Conservation (phyloP, 1,140 invertebrate genomes). For the Drosophila ironensis region DNA sequence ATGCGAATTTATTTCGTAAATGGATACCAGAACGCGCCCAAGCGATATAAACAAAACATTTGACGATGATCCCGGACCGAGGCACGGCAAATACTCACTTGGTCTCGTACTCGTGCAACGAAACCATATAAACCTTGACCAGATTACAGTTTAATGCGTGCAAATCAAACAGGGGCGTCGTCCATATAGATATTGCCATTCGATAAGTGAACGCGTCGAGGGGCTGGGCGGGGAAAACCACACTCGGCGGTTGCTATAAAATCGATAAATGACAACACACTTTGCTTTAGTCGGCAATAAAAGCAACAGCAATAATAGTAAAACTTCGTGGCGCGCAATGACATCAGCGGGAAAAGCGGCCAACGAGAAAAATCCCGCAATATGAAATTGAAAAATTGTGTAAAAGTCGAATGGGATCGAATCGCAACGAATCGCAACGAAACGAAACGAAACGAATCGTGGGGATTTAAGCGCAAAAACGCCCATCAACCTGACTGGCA, state of each 20-base stretch:
- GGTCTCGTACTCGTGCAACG: too few relatives aligned
- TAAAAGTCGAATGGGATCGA: constrained; percentile 22
- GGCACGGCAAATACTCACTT: constrained; percentile 12
- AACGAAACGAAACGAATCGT: too few relatives aligned
- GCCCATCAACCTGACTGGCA: constrained; percentile 20
- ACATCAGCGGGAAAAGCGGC: constrained; percentile 62
- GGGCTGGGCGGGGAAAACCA: background rate
- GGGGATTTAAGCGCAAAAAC: constrained; percentile 9
- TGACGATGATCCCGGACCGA: constrained; percentile 6
- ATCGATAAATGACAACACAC: constrained; percentile 76
- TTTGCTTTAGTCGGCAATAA: constrained; percentile 65
- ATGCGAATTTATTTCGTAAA: constrained; percentile 22
- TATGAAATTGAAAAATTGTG: constrained; percentile 31
- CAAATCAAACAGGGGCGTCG: constrained; percentile 69
- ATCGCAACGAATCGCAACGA: too few relatives aligned
- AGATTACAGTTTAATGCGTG: constrained; percentile 71
- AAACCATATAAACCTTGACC: constrained; percentile 63
- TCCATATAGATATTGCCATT: constrained; percentile 48
- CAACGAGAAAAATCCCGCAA: constrained; percentile 1
- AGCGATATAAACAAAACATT: constrained; percentile 57
- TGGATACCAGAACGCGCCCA: background rate
- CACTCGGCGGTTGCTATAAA: constrained; percentile 53
- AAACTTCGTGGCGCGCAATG: constrained; percentile 60
- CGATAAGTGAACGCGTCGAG: constrained; percentile 18
- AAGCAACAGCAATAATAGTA: constrained; percentile 66